These are phyloP conservation scores for Galerucella nymphaeae DNA, from an alignment of 2,888 invertebrate genomes.

Conservation along the genomic window DNA sequence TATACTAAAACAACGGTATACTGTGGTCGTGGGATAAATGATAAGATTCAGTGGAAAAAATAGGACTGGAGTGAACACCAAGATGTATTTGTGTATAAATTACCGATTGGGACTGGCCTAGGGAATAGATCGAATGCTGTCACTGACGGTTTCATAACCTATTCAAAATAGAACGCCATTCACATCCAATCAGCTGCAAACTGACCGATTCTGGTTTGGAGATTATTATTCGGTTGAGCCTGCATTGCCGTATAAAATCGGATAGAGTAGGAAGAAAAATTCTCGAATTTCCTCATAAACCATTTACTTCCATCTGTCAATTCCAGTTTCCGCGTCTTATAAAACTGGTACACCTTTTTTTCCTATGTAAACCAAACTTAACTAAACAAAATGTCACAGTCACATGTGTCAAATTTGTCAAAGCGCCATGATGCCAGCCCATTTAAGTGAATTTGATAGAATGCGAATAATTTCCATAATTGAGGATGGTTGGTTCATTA, in stretches of 20 bases:
- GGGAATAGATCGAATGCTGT: background rate
- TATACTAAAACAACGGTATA: too few relatives aligned
- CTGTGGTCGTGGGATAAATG: too few relatives aligned
- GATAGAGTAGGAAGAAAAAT: background rate
- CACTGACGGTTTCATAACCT: slow-evolving; percentile 8
- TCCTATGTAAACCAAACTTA: too few relatives aligned
- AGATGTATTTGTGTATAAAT: background rate
- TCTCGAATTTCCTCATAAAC: slow-evolving; percentile 2
- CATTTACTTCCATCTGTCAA: slow-evolving; percentile 7
- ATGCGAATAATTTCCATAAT: too few relatives aligned
- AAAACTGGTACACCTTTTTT: too few relatives aligned
- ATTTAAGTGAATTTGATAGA: too few relatives aligned
- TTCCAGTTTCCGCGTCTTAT: too few relatives aligned
- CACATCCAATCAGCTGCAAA: slow-evolving; percentile 17
- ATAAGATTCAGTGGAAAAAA: background rate
- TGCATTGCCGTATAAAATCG: background rate
- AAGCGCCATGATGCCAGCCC: too few relatives aligned
- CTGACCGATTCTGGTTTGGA: slow-evolving; percentile 14
- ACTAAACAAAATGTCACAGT: too few relatives aligned
- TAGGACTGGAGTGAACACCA: background rate
- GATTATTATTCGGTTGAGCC: slow-evolving; percentile 16
- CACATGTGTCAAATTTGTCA: too few relatives aligned
- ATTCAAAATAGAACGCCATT: slow-evolving; percentile 18
- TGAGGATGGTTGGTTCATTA: too few relatives aligned
- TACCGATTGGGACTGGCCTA: slow-evolving; percentile 3